Percentiles rank a stretch among this genome's conserved stretches.
phyloP scores from a whole-genome alignment of 2,888 invertebrate species.

The Petrolisthes cinctipes region DNA sequence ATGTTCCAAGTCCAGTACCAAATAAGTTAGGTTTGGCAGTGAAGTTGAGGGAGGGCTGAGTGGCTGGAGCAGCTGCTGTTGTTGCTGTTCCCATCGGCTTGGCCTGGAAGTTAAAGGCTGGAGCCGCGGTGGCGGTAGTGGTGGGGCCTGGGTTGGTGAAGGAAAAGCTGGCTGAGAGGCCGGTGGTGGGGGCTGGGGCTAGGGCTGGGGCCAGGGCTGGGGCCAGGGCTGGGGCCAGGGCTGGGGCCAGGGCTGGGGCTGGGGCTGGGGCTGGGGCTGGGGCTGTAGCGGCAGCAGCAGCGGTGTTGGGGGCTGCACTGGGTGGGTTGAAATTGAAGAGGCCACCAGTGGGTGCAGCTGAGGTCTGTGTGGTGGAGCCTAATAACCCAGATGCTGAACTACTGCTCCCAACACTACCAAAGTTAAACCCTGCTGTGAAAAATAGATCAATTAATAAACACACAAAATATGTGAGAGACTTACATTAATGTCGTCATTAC shows the following conservation, averaged over 20 bases:
- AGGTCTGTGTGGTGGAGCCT: background rate
- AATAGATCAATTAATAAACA: too few species aligned
- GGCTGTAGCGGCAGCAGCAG: background rate
- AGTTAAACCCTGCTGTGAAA: background rate
- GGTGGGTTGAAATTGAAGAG: background rate
- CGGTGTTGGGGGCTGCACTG: background rate
- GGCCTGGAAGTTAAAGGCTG: background rate
- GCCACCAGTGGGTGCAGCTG: background rate
- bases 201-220: background rate
- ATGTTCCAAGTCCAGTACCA: background rate
- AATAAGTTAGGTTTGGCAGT: background rate
- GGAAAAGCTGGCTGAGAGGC: slow-evolving; percentile 1
- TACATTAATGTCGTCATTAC: too few species aligned
- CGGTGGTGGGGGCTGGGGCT: slow-evolving; percentile 3
- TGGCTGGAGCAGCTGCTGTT: background rate
- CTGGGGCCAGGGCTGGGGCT: background rate
- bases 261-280: background rate
- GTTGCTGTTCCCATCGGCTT: slow-evolving; percentile 9
- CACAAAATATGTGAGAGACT: too few species aligned
- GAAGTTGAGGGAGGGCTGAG: background rate
- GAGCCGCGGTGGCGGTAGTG: background rate
- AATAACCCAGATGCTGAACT: background rate
- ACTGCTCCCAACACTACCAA: background rate
- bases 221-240: background rate
- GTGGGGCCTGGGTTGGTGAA: slow-evolving; percentile 13